These are phyloP conservation scores for Notothenia rossii DNA, from an alignment of 2,113 vertebrate genomes.

Conservation along the genomic window DNA sequence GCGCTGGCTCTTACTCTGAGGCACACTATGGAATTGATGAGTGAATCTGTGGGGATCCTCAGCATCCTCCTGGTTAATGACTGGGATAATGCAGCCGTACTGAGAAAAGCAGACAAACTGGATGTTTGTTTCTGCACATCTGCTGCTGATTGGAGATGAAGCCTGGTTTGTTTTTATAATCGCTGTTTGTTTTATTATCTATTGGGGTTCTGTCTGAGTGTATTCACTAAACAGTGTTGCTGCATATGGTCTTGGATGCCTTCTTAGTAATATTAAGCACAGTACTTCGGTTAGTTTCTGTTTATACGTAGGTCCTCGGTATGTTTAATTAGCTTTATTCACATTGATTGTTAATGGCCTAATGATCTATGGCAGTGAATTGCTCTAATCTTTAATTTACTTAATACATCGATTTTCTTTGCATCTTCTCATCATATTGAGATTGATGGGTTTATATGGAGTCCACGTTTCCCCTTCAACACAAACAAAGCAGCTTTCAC, in stretches of 20 bases:
- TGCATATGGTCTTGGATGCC: neutral
- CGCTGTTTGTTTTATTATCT: slow-evolving; percentile 59
- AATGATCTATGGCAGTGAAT: neutral
- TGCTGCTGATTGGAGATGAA: slow-evolving; percentile 63
- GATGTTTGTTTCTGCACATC: slow-evolving; percentile 63
- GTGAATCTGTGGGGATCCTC: slow-evolving; percentile 54
- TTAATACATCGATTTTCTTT: slow-evolving; percentile 3
- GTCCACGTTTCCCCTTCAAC: neutral
- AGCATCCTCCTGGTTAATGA: slow-evolving; percentile 33
- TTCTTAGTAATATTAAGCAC: neutral
- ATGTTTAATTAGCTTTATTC: slow-evolving; percentile 20
- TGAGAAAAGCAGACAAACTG: slow-evolving; percentile 55
- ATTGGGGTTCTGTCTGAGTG: slow-evolving; percentile 33
- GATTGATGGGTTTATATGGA: neutral
- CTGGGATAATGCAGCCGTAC: slow-evolving; percentile 39
- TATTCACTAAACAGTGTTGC: slow-evolving; percentile 8
- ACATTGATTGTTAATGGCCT: slow-evolving; percentile 11
- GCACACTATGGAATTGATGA: slow-evolving; percentile 43
- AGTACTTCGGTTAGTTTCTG: neutral
- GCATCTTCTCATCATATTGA: slow-evolving; percentile 8
- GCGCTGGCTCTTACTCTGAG: slow-evolving; percentile 42
- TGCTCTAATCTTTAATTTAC: slow-evolving; percentile 4
- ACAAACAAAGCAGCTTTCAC: neutral
- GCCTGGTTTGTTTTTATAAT: slow-evolving; percentile 63
- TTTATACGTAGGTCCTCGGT: slow-evolving; percentile 14